These are phyloP conservation scores for Aphidius gifuensis DNA, from an alignment of 1,140 invertebrate species.

Conservation along the genomic window DNA sequence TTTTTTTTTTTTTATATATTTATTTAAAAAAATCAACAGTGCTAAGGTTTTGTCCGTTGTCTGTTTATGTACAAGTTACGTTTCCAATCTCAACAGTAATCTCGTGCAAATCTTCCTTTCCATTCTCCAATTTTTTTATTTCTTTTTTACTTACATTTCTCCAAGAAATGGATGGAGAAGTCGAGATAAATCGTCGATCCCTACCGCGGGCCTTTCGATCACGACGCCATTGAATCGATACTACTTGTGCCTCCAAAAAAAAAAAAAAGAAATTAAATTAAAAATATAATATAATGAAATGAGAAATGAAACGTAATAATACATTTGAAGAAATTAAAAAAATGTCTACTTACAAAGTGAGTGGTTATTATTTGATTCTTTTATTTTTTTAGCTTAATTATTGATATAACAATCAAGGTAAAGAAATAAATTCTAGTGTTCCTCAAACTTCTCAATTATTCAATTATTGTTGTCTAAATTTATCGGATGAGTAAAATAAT, in stretches of 20 bases:
- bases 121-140: neutral
- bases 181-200: constrained; percentile 33
- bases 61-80: neutral
- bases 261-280: neutral
- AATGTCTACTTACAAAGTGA: no score
- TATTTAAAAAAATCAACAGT: neutral
- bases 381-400: no score
- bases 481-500: no score
- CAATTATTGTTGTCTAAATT: no score
- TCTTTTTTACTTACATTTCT: neutral
- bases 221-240: constrained; percentile 8
- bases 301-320: no score
- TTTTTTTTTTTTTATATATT: constrained; percentile 26
- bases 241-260: neutral
- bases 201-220: constrained; percentile 28
- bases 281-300: no score
- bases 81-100: neutral
- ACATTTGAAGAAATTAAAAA: no score
- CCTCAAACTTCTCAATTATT: no score
- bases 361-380: no score
- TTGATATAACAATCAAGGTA: no score
- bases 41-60: no score
- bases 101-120: constrained; percentile 21
- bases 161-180: constrained; percentile 24
- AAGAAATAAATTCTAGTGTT: no score